Evolutionary conservation across 2,888 invertebrate species (phyloP).

Genomic region (Tillus elongatus): DNA sequence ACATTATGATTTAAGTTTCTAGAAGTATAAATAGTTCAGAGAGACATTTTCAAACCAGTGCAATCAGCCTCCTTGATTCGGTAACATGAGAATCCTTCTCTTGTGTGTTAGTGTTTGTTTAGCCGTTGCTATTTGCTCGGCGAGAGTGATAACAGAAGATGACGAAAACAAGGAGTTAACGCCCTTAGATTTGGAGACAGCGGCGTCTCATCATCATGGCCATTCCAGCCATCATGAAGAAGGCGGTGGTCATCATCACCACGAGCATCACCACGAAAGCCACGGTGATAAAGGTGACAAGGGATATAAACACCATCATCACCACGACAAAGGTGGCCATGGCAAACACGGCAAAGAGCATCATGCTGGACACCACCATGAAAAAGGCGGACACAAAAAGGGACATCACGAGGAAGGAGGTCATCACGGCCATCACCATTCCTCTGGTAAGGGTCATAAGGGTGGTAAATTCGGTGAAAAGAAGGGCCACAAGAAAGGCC

Average conservation of each 20-base stretch:
- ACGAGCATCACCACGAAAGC: constrained; percentile 57
- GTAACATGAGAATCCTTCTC: constrained; percentile 32
- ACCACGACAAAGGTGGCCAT: constrained; percentile 70
- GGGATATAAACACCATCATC: constrained; percentile 64
- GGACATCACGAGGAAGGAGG: constrained; percentile 70
- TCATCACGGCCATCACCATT: constrained; percentile 68
- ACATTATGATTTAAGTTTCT: too few relatives aligned
- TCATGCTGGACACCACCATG: constrained; percentile 66
- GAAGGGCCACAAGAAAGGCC: constrained; percentile 77
- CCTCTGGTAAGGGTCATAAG: constrained; percentile 67
- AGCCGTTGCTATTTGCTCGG: constrained; percentile 28
- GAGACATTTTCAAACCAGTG: too few relatives aligned
- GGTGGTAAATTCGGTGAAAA: constrained; percentile 73
- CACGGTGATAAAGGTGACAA: constrained; percentile 72
- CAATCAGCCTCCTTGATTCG: constrained; percentile 15
- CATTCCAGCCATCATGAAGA: constrained; percentile 47
- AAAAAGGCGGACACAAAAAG: constrained; percentile 73
- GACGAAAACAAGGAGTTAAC: constrained; percentile 23
- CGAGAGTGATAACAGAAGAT: constrained; percentile 32
- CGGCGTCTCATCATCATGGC: constrained; percentile 39
- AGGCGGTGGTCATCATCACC: constrained; percentile 62
- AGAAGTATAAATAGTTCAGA: too few relatives aligned
- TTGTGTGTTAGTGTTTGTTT: constrained; percentile 32
- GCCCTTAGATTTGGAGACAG: constrained; percentile 43
- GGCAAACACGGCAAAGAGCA: constrained; percentile 68